Evolutionary conservation across 23 tunicate genomes (phyloP).

Genomic region (Trididemnum nubilum): DNA sequence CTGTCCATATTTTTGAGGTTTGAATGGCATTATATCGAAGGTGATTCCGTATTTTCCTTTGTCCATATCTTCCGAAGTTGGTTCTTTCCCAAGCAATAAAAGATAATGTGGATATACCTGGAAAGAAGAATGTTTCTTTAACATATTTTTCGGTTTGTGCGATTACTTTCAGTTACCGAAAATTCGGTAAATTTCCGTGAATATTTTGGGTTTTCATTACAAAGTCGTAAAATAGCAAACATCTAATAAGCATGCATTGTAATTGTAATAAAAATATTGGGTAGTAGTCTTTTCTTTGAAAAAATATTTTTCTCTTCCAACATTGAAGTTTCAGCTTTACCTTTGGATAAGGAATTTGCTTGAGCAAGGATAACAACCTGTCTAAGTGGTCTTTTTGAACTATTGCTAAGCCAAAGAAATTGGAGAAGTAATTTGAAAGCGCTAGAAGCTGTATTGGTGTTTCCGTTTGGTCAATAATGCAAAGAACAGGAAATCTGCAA

Average conservation of each 20-base stretch:
- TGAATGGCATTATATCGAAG: constrained; percentile 71
- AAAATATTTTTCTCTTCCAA: no score
- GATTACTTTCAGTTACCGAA: not conserved
- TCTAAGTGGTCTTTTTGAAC: constrained; percentile 44
- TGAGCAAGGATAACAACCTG: constrained; percentile 29
- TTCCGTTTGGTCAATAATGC: constrained; percentile 52
- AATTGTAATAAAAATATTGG: no score
- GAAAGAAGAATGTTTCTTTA: not conserved
- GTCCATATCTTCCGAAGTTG: constrained; percentile 61
- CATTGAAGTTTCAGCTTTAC: no score
- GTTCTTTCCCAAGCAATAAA: constrained; percentile 76
- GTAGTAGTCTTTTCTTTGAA: no score
- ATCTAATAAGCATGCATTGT: no score
- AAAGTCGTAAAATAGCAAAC: not conserved
- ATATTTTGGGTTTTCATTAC: no score
- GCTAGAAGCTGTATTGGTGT: constrained; percentile 39
- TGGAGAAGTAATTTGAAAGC: constrained; percentile 45
- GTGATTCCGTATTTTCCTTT: constrained; percentile 49
- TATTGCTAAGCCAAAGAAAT: constrained; percentile 60
- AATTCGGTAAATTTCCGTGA: not conserved
- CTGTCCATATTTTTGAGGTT: constrained; percentile 63
- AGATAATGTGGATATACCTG: constrained; percentile 77
- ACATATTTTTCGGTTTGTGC: not conserved
- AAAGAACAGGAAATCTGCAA: constrained; percentile 79
- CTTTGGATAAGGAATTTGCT: constrained; percentile 71